These are phyloP conservation scores for Cylindroiulus punctatus DNA, from an alignment of 2,888 invertebrate genomes.

Conservation along the genomic window DNA sequence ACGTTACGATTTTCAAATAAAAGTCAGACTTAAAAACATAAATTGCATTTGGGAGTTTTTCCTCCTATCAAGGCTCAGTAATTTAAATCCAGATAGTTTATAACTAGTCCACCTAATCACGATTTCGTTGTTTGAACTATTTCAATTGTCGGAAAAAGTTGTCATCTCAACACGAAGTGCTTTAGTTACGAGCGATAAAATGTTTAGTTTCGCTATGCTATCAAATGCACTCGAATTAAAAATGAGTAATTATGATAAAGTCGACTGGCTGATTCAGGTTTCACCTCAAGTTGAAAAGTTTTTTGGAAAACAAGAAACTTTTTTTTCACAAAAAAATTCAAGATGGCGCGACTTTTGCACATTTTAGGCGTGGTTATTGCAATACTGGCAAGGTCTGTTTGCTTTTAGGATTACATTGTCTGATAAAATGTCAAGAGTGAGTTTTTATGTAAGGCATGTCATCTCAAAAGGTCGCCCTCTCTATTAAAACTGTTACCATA, in stretches of 20 bases:
- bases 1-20: neutral
- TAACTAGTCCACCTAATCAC: neutral
- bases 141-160: neutral
- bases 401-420: neutral
- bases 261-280: neutral
- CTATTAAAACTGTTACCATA: too few relatives aligned
- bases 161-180: slow-evolving; percentile 3
- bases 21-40: neutral
- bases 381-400: neutral
- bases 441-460: neutral
- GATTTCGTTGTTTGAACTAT: neutral
- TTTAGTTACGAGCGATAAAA: neutral
- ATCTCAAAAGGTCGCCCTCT: too few relatives aligned
- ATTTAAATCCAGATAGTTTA: neutral
- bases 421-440: neutral
- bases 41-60: neutral
- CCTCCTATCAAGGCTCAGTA: neutral
- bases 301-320: too few relatives aligned
- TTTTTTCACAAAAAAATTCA: too few relatives aligned
- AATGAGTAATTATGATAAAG: neutral
- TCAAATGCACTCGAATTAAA: neutral
- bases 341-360: too few relatives aligned
- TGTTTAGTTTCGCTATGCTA: neutral
- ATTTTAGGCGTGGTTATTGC: too few relatives aligned
- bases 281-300: neutral